Percentiles rank a stretch among this genome's conserved stretches.
These are phyloP conservation scores for Silurus lanzhouensis DNA, from an alignment of 2,797 vertebrate genomes.

Conservation along the genomic window DNA sequence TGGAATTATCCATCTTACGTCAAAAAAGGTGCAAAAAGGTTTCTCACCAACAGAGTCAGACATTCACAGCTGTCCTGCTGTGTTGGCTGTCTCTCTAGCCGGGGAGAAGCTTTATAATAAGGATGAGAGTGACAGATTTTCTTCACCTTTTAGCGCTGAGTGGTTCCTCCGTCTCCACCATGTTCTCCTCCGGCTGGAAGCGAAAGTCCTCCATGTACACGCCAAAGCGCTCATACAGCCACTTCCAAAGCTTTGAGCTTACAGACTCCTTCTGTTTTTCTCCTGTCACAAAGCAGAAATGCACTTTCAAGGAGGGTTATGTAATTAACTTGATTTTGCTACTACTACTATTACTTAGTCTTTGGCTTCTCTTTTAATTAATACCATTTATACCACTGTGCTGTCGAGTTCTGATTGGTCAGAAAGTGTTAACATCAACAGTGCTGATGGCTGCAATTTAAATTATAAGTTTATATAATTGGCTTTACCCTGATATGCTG, in stretches of 20 bases:
- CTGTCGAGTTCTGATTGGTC: no score
- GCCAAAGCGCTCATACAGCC: conserved; percentile 84
- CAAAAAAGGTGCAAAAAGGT: conserved; percentile 15
- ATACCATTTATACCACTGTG: neutral
- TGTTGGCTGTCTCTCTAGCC: neutral
- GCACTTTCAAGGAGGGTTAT: neutral
- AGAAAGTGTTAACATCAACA: neutral
- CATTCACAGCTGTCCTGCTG: conserved; percentile 1
- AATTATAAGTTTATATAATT: neutral
- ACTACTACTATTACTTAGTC: neutral
- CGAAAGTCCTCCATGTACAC: conserved; percentile 92
- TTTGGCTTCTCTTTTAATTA: neutral
- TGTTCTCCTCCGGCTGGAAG: conserved; percentile 89
- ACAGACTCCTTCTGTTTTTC: conserved; percentile 82
- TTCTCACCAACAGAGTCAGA: neutral
- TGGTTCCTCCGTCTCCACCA: conserved; percentile 86
- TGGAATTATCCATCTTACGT: neutral
- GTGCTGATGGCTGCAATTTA: neutral
- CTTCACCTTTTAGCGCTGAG: conserved; percentile 86
- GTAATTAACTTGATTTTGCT: neutral
- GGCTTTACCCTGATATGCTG: neutral
- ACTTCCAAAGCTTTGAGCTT: conserved; percentile 80
- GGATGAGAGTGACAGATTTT: neutral
- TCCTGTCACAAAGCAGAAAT: conserved; percentile 52
- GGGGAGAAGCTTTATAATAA: neutral